phyloP scores from a whole-genome alignment of 2,797 vertebrate genomes.

The Catostomus latipinnis region DNA sequence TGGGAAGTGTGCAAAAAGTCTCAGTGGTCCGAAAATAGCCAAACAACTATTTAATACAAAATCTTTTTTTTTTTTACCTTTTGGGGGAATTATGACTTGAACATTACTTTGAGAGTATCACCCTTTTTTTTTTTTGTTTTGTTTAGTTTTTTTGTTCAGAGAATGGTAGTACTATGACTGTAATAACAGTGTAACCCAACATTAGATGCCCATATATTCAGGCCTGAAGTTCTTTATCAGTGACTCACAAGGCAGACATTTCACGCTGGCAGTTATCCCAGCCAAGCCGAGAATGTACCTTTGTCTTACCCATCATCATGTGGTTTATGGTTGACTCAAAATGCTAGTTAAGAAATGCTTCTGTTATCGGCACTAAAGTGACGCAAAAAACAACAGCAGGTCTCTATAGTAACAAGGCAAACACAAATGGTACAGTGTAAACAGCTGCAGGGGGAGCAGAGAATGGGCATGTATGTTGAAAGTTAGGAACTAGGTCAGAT shows the following conservation, averaged over 20 bases:
- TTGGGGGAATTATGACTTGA: too few relatives aligned
- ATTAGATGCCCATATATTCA: conserved; percentile 4
- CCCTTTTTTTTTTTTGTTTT: too few relatives aligned
- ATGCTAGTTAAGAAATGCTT: conserved; percentile 24
- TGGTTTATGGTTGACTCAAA: conserved; percentile 24
- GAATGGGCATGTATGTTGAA: background rate
- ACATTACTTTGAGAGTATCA: too few relatives aligned
- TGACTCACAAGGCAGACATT: conserved; percentile 51
- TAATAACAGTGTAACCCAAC: background rate
- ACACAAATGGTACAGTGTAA: conserved; percentile 19
- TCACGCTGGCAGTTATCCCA: background rate
- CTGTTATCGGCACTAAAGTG: conserved; percentile 19
- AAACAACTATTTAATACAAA: too few relatives aligned
- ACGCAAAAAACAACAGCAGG: conserved; percentile 10
- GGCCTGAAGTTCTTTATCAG: conserved; percentile 62
- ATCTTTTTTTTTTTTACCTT: too few relatives aligned
- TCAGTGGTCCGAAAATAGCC: too few relatives aligned
- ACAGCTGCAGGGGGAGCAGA: conserved; percentile 17
- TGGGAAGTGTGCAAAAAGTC: too few relatives aligned
- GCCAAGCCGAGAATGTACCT: background rate
- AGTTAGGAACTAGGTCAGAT: background rate
- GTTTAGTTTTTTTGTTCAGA: background rate
- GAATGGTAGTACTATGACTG: background rate
- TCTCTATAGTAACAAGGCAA: conserved; percentile 43
- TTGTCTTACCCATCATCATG: background rate